A percentile compares a stretch with the other conserved stretches of the same genome.
These are phyloP conservation scores for Hydractinia echinata DNA, from an alignment of 30 jellyfish, hydroid and myxozoan genomes.

Conservation along the genomic window DNA sequence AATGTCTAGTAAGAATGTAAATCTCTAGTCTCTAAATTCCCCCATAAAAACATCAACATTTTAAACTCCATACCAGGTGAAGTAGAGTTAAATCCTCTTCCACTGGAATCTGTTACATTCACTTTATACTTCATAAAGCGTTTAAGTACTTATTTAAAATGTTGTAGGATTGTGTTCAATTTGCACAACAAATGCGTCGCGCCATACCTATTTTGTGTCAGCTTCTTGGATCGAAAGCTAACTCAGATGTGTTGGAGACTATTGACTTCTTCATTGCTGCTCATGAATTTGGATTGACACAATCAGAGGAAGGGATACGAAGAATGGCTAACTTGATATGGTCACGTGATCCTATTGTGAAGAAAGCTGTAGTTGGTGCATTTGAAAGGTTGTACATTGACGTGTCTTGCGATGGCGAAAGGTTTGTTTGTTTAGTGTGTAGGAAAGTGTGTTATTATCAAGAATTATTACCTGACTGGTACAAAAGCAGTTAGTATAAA, in stretches of 20 bases:
- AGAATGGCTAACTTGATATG: conserved; percentile 85
- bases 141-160: neutral
- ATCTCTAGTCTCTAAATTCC: neutral
- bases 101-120: too few relatives aligned
- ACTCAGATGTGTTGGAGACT: conserved; percentile 87
- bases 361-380: conserved; percentile 82
- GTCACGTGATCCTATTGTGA: conserved; percentile 83
- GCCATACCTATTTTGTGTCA: conserved; percentile 78
- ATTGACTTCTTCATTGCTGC: conserved; percentile 84
- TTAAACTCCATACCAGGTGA: neutral
- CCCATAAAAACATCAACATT: neutral
- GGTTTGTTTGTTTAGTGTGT: conserved; percentile 21
- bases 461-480: too few relatives aligned
- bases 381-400: conserved; percentile 68
- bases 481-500: too few relatives aligned
- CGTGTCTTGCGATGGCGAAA: conserved; percentile 37
- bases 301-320: conserved; percentile 68
- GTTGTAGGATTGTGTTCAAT: conserved; percentile 58
- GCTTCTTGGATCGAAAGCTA: conserved; percentile 72
- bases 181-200: conserved; percentile 65
- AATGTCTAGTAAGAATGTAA: too few relatives aligned
- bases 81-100: too few relatives aligned
- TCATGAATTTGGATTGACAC: conserved; percentile 72
- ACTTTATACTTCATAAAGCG: too few relatives aligned
- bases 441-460: neutral